A percentile compares a stretch with the other conserved stretches of the same genome.
These are phyloP conservation scores for Eubasilissa splendida DNA, from an alignment of 2,888 invertebrate species.

Conservation along the genomic window DNA sequence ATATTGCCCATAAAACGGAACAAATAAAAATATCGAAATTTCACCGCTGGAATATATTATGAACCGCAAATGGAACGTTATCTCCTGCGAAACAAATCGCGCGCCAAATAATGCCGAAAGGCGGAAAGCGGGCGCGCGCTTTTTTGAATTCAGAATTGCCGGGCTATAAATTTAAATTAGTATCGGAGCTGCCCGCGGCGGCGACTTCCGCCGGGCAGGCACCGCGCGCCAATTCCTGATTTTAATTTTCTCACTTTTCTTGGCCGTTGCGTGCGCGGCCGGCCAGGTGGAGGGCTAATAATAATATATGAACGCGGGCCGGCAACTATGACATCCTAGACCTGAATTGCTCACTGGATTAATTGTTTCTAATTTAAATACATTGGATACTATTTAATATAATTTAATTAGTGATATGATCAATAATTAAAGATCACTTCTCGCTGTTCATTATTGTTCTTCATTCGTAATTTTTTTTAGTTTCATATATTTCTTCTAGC, in stretches of 20 bases:
- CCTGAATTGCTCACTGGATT: too few species aligned
- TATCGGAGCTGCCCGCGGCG: constrained; percentile 35
- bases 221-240: constrained; percentile 1
- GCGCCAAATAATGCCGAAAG: constrained; percentile 32
- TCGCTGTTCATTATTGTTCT: too few species aligned
- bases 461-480: too few species aligned
- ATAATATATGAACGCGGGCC: too few species aligned
- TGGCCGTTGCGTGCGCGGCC: background rate
- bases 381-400: too few species aligned
- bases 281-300: too few species aligned
- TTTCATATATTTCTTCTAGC: too few species aligned
- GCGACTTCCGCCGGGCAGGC: constrained; percentile 22
- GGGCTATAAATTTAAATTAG: constrained; percentile 57
- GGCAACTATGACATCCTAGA: too few species aligned
- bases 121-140: constrained; percentile 36
- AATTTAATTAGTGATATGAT: too few species aligned
- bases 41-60: constrained; percentile 27
- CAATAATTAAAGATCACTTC: too few species aligned
- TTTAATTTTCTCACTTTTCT: constrained; percentile 27
- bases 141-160: constrained; percentile 52
- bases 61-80: constrained; percentile 18
- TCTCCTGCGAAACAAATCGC: constrained; percentile 32
- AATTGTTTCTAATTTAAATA: too few species aligned
- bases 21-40: constrained; percentile 43
- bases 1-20: constrained; percentile 24